Evolutionary conservation across 2,888 invertebrate species (phyloP), one percentile per base, ranked within the genome.

Genomic region (Smittia sp.): DNA sequence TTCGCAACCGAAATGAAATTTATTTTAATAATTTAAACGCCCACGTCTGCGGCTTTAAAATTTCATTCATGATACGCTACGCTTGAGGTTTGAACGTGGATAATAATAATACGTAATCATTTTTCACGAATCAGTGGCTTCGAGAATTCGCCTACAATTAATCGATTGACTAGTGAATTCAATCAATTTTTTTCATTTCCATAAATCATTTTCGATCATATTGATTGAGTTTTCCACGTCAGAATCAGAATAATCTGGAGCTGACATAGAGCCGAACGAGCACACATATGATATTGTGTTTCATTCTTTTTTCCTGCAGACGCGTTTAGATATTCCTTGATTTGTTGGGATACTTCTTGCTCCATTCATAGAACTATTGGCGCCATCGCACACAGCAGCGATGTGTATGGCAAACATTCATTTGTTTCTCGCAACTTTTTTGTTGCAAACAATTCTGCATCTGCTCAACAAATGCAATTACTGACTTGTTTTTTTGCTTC

Each of bases 211-310:
- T 46, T 46, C 46, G 46, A 46, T 46, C 13, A 46, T 46, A 46
- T 46, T 46, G 58, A 58, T 58, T 58, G 58, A 58, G 22, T 58
- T 58, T 58, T 58, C 58, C 58, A 58, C 58, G n/a, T 58, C 58
- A 58, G 7, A 4, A 58, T 58, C 58, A 58, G 58, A 22, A 58
- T 58, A 22, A 13, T 58, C 58, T 58, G 58, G 22, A 18, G 18
- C 58, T 58, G 58, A 58, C 58, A 58, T 18, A 20, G 58, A 58
- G 3, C 4, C 15, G 46, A 46, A 11, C 15, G 46, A 46, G n/a
- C n/a, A 46, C 46, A 46, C 46, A 46, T 46, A 32, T 32, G 32
- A 32, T 32, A 15, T 46, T 46, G 46, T 46, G n/a, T 46, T n/a
- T 46, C n/a, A 46, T 11, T 46, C 46, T 46, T 46, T 46, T 46